Conservation (phyloP, 2,797 vertebrate genomes). For the Scleropages formosus region DNA sequence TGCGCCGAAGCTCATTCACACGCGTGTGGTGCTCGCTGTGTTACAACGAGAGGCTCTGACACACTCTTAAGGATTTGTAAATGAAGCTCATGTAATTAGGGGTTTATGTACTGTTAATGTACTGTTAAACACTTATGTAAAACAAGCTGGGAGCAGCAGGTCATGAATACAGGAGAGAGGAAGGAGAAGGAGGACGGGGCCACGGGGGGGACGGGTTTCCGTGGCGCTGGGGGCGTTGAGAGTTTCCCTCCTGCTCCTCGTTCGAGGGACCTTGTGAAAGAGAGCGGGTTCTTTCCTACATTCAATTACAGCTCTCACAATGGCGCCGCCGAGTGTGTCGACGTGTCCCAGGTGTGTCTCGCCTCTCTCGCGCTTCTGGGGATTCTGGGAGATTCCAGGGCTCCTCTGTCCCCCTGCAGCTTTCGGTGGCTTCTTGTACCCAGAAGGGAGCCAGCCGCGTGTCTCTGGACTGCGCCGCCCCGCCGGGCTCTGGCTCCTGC, state of each 20-base stretch:
- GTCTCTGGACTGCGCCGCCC: no score
- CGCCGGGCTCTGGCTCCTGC: no score
- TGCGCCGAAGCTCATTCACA: no score
- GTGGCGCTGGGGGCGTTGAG: slow-evolving; percentile 12
- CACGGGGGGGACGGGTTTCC: not conserved
- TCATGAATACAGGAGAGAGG: slow-evolving; percentile 12
- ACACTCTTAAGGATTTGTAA: slow-evolving; percentile 36
- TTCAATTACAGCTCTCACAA: slow-evolving; percentile 31
- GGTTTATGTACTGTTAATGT: slow-evolving; percentile 34
- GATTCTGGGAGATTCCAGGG: not conserved
- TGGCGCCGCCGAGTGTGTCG: not conserved
- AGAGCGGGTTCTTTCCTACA: slow-evolving; percentile 28
- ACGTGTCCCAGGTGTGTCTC: slow-evolving; percentile 21
- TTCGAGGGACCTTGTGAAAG: slow-evolving; percentile 31
- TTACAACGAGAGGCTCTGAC: slow-evolving; percentile 27
- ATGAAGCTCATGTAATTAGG: slow-evolving; percentile 28
- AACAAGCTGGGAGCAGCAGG: slow-evolving; percentile 6
- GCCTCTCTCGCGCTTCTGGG: not conserved
- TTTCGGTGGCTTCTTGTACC: no score
- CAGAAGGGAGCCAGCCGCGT: no score
- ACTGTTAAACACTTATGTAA: slow-evolving; percentile 17
- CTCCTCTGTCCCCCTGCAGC: no score
- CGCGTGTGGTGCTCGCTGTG: not conserved
- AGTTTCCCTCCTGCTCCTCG: slow-evolving; percentile 14
- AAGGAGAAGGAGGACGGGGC: not conserved